Evolutionary conservation across 2,797 vertebrate genomes (phyloP).

Genomic region (Trachops cirrhosus): DNA sequence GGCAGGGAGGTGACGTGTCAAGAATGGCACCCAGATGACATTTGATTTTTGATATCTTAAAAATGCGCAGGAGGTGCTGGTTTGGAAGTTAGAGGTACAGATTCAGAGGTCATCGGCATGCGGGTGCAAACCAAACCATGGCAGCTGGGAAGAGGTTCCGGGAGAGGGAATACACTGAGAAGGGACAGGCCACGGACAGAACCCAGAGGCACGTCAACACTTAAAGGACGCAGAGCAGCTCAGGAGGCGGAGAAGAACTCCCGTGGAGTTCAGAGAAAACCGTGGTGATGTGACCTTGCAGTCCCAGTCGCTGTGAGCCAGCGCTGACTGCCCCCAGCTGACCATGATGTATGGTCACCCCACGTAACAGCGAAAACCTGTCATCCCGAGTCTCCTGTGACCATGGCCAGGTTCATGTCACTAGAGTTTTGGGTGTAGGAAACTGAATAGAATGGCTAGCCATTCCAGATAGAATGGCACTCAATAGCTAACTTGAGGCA

Average conservation of each 20-base stretch:
- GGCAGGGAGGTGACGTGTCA: background rate
- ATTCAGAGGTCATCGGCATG: background rate
- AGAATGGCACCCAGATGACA: background rate
- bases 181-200: background rate
- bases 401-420: background rate
- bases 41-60: background rate
- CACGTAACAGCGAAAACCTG: background rate
- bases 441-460: background rate
- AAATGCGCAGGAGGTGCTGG: background rate
- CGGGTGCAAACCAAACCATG: background rate
- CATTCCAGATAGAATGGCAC: too few species aligned
- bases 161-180: background rate
- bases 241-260: background rate
- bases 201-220: background rate
- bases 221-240: background rate
- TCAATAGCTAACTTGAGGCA: background rate
- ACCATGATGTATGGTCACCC: too few species aligned
- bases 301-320: rapidly evolving
- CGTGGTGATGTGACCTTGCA: rapidly evolving
- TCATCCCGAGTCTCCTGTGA: background rate
- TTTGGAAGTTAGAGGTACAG: background rate
- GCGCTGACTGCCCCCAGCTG: background rate
- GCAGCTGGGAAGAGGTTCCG: background rate
- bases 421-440: background rate
- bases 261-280: background rate